A percentile compares a stretch with the other conserved stretches of the same genome.
phyloP scores from a whole-genome alignment of 2,113 vertebrate species.

The Castor canadensis region DNA sequence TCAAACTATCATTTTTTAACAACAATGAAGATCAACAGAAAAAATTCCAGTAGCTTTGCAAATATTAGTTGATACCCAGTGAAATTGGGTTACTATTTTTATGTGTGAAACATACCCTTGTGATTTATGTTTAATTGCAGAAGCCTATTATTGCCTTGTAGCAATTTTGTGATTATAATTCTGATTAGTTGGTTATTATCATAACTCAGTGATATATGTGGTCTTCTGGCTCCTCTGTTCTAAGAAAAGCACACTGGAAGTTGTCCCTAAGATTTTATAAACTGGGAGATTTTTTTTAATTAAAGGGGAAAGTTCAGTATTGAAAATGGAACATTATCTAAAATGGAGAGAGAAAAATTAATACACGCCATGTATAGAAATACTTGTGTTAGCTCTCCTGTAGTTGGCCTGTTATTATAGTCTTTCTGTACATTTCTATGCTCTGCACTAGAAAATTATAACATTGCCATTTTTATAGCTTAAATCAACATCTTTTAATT shows the following conservation, averaged over 20 bases:
- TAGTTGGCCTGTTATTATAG: neutral
- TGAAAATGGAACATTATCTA: neutral
- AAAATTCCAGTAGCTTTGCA: constrained; percentile 54
- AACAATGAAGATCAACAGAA: constrained; percentile 43
- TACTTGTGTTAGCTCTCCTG: neutral
- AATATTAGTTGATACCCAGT: constrained; percentile 31
- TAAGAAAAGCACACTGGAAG: constrained; percentile 4
- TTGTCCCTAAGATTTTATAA: neutral
- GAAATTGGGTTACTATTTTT: constrained; percentile 1
- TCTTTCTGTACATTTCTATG: neutral
- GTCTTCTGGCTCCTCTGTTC: neutral
- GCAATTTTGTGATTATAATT: neutral
- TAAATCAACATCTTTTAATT: neutral
- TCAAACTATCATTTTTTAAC: constrained; percentile 55
- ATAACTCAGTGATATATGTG: neutral
- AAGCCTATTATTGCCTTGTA: neutral
- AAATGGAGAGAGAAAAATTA: neutral
- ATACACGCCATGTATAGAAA: neutral
- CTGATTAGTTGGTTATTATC: neutral
- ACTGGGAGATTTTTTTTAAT: neutral
- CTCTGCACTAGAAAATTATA: neutral
- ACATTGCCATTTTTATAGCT: neutral
- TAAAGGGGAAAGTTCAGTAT: neutral
- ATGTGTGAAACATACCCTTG: neutral
- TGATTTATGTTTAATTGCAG: neutral